These are phyloP conservation scores for Pilophorus perplexus DNA, from an alignment of 2,888 invertebrate genomes.

Conservation along the genomic window DNA sequence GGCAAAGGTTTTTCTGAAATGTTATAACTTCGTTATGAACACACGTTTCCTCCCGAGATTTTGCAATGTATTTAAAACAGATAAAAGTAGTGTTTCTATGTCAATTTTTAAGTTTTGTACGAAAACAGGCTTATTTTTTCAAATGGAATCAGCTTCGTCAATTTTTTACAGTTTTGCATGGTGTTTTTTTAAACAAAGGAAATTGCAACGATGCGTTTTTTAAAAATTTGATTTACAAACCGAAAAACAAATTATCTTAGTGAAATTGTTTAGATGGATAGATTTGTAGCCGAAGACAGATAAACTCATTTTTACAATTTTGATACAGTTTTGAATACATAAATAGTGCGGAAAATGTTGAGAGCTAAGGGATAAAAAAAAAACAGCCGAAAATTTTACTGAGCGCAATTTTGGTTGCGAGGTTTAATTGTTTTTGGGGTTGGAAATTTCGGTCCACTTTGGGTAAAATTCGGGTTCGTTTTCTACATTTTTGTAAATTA, in stretches of 20 bases:
- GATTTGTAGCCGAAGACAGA: slow-evolving; percentile 23
- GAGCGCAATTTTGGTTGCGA: background rate
- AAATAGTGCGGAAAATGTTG: slow-evolving; percentile 9
- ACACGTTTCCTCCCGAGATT: no score
- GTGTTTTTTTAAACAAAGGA: background rate
- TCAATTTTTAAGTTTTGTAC: slow-evolving; percentile 16
- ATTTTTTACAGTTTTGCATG: slow-evolving; percentile 10
- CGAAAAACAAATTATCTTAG: background rate
- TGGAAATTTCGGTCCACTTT: background rate
- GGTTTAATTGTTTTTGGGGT: background rate
- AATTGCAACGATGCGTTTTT: background rate
- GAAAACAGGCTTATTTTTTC: background rate
- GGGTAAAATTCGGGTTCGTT: no score
- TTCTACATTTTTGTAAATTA: slow-evolving; percentile 32
- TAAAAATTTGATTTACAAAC: background rate
- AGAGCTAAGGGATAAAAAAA: background rate
- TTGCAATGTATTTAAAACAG: no score
- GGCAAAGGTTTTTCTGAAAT: no score
- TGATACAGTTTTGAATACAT: slow-evolving; percentile 25
- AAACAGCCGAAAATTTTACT: background rate
- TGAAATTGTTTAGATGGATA: slow-evolving; percentile 37
- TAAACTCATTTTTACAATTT: slow-evolving; percentile 9
- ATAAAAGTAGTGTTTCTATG: slow-evolving; percentile 19
- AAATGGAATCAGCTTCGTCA: slow-evolving; percentile 24
- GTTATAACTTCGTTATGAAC: no score